A percentile compares a stretch with the other conserved stretches of the same genome.
Evolutionary conservation across 2,888 invertebrate genomes (phyloP).

Genomic region (Lacanobia wlatinum): DNA sequence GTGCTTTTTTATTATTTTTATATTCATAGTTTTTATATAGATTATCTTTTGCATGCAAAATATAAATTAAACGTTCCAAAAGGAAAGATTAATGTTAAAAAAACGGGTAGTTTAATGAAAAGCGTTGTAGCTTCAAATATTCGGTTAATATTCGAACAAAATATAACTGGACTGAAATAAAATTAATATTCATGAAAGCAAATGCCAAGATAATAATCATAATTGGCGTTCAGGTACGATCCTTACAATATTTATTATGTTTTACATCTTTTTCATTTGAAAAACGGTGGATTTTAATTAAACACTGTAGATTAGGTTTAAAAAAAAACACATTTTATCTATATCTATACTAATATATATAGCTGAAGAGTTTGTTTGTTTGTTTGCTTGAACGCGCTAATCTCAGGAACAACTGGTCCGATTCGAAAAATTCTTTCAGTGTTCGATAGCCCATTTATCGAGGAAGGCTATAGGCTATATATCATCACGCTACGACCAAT

Average conservation of each 20-base stretch:
- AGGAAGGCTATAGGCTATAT: too few relatives aligned
- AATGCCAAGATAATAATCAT: constrained; percentile 52
- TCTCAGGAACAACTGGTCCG: too few relatives aligned
- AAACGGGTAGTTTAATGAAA: neutral
- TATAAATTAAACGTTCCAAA: neutral
- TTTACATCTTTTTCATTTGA: constrained; percentile 36
- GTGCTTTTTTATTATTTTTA: neutral
- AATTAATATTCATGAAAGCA: constrained; percentile 52
- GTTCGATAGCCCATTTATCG: too few relatives aligned
- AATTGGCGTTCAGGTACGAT: constrained; percentile 43
- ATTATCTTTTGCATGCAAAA: neutral
- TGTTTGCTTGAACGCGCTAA: too few relatives aligned
- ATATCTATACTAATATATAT: too few relatives aligned
- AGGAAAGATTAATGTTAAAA: constrained; percentile 13
- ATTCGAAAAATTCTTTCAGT: too few relatives aligned
- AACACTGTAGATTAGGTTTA: constrained; percentile 4
- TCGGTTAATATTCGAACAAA: constrained; percentile 9
- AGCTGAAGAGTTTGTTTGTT: too few relatives aligned
- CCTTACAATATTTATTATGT: constrained; percentile 29
- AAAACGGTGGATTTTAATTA: constrained; percentile 24
- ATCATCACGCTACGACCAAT: too few relatives aligned
- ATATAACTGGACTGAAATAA: constrained; percentile 33
- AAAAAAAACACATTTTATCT: neutral
- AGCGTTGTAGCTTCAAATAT: neutral
- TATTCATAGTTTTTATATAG: neutral